Evolutionary conservation across 2,113 vertebrate species (phyloP).

Genomic region (Otus sunia): DNA sequence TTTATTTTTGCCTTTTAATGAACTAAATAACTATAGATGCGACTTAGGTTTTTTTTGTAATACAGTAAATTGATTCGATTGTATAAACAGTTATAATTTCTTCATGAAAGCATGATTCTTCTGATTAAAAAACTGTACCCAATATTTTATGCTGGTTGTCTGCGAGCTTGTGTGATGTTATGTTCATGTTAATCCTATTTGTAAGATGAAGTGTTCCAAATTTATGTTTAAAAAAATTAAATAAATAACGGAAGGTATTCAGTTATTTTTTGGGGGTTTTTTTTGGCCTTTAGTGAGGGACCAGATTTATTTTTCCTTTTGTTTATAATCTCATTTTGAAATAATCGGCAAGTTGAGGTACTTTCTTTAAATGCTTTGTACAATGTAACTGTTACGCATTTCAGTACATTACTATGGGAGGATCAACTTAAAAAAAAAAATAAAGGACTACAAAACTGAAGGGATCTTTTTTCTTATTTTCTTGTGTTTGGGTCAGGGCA

Average conservation of each 20-base stretch:
- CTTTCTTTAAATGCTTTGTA: constrained; percentile 99
- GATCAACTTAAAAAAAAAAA: constrained; percentile 89
- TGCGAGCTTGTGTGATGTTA: constrained; percentile 98
- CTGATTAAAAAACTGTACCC: constrained; percentile 92
- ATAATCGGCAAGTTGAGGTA: constrained; percentile 98
- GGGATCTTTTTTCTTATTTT: constrained; percentile 33
- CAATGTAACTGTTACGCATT: constrained; percentile 99
- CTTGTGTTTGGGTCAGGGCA: neutral
- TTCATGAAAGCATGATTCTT: constrained; percentile 99
- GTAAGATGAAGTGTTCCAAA: constrained; percentile 93
- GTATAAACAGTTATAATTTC: constrained; percentile 94
- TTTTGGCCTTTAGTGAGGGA: constrained; percentile 84
- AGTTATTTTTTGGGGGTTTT: constrained; percentile 75
- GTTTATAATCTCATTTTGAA: constrained; percentile 99
- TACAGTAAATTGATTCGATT: constrained; percentile 92
- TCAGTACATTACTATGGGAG: constrained; percentile 98
- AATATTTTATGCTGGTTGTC: constrained; percentile 96
- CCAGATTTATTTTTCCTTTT: constrained; percentile 86
- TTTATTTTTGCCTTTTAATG: constrained; percentile 92
- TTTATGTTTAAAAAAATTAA: constrained; percentile 82
- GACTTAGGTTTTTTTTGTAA: constrained; percentile 86
- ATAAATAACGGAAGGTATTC: constrained; percentile 90
- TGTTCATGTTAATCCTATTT: constrained; percentile 96
- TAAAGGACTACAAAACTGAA: constrained; percentile 94
- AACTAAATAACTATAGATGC: constrained; percentile 91